These are phyloP conservation scores for Quiscalus mexicanus DNA, from an alignment of 2,113 vertebrate genomes.

Conservation along the genomic window DNA sequence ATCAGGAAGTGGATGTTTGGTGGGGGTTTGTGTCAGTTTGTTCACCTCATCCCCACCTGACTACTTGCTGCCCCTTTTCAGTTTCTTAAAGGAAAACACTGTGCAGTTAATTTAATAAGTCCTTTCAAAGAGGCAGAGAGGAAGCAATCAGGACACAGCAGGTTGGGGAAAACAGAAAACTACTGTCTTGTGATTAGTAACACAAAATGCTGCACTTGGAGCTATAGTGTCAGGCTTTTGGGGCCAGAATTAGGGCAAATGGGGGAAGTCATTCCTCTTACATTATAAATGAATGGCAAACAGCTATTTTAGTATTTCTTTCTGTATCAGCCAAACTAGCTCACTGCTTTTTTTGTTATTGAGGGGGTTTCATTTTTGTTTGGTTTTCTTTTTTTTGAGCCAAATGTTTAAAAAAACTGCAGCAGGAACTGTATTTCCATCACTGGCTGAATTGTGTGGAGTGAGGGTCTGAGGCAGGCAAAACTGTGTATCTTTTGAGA, in stretches of 20 bases:
- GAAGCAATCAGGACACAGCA: neutral
- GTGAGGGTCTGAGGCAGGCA: neutral
- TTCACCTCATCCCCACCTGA: neutral
- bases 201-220: neutral
- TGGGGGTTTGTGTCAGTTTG: neutral
- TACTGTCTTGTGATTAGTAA: neutral
- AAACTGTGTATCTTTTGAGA: neutral
- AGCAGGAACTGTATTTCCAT: neutral
- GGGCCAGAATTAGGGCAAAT: neutral
- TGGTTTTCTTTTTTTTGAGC: neutral
- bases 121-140: neutral
- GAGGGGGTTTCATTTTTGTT: neutral
- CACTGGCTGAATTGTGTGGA: neutral
- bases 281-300: neutral
- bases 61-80: neutral
- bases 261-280: neutral
- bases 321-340: neutral
- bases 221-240: neutral
- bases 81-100: neutral
- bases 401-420: neutral
- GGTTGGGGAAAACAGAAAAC: neutral
- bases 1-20: neutral
- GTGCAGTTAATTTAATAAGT: neutral
- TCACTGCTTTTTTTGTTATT: neutral
- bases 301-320: neutral